Evolutionary conservation across 1,140 invertebrate genomes (phyloP), one percentile per base, ranked within the genome.

Genomic region (Dryas iulia): DNA sequence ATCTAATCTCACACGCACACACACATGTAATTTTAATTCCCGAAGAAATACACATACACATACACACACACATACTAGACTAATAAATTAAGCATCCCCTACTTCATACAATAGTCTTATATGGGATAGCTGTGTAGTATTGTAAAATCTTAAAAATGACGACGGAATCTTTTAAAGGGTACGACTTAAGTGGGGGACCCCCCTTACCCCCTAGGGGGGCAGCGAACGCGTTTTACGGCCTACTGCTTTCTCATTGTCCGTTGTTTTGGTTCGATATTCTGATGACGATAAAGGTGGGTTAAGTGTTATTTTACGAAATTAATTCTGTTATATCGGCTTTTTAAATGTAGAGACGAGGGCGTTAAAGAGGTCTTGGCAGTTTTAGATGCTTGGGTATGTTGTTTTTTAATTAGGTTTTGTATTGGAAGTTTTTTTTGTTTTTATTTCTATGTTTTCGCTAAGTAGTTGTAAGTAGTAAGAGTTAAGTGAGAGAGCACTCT

Each of bases 101-200:
- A 47, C 14, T 47, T 47, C 39, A 75, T 62, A 70, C 72, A 75
- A 83, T 83, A 47, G 3, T 2, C 2, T 2, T 28, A 78, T 81
- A 80, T 84, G 80, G 67, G 62, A 72, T 76, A 78, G 78, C 74
- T 87, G 82, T 54, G 60, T 62, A 75, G 86, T 89, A 90, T 91
- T 89, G 87, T 89, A 88, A 88, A 89, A 86, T 90, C 89, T 91
- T 89, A 91, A 91, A 91, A 91, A 91, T 89, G 85, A 89, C 84
- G 87, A 88, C 87, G 81, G 76, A 91, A 89, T 89, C 89, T 89
- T 89, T 89, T 83, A 90, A 90, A 91, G 89, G 89, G 89, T 89
- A 89, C 79, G 84, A 85, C 87, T 91, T 88, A 86, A 86, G 81
- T 83, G 83, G 86, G 81, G 81, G 78, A 21, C 71, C 78, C 39